Evolutionary conservation across 1,140 invertebrate species (phyloP), one percentile per base, ranked within the genome.

Genomic region (Zaprionus kolodkinae): DNA sequence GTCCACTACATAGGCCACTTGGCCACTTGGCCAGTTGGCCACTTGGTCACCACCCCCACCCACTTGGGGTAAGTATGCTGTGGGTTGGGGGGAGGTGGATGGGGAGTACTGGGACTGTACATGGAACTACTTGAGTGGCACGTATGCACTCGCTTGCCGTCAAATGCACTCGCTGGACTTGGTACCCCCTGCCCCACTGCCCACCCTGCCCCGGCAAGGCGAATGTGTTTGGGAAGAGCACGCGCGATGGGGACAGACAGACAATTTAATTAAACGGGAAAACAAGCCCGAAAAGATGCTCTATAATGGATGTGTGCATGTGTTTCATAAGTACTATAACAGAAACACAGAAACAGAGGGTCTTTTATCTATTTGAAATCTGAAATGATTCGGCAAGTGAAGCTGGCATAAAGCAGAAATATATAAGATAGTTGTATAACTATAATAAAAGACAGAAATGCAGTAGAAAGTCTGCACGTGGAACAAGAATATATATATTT

Each of bases 241-340:
- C 40, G 40, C 40, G 40, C 40, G 40, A 43, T n/a, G 40, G 40
- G 40, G 5, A 43, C 40, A 15, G n/a, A 43, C 40, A 43, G 40
- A 43, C 40, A 43, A 43, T 43, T 43, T 43, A 43, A 43, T 43
- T 43, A 43, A 43, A 43, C 40, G 40, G n/a, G 40, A 43, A 43
- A 43, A 43, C 40, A 43, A 43, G 38, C 40, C 40, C 40, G 40
- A 43, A 15, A 43, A 43, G 40, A 43, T 43, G 40, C 40, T 43
- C 0, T 43, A 15, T 43, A 43, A 43, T 43, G 7, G 40, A 43
- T 43, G 40, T 43, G 40, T 43, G 40, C 40, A 15, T 43, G 40
- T 43, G n/a, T 43, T 43, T 15, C n/a, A 15, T 43, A 43, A 15
- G 40, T 43, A 43, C 40, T 6, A 43, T 3, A 43, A 2, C 21